phyloP scores from a whole-genome alignment of 2,113 vertebrate genomes.

The Rhinopomastus cyanomelas region DNA sequence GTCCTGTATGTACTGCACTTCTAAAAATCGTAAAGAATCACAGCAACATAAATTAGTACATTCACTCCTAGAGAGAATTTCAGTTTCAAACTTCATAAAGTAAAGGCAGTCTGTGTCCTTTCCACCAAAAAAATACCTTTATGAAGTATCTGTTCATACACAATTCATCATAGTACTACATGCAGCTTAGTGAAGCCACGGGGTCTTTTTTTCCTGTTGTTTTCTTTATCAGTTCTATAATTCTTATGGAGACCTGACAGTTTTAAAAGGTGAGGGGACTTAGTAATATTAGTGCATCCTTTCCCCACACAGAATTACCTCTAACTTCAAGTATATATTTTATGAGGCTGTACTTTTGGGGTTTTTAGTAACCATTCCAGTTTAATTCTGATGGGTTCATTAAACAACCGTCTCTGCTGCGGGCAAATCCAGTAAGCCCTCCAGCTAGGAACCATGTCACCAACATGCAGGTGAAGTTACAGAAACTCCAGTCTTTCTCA shows the following conservation, averaged over 20 bases:
- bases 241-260: not conserved
- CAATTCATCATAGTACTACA: not conserved
- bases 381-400: not conserved
- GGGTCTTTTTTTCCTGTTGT: not conserved
- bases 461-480: not conserved
- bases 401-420: not conserved
- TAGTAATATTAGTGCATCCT: not conserved
- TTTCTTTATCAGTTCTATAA: not conserved
- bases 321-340: not conserved
- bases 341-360: too few relatives aligned
- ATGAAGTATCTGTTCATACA: not conserved
- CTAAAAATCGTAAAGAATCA: not conserved
- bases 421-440: not conserved
- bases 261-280: not conserved
- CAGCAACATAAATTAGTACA: not conserved
- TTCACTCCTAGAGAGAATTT: not conserved
- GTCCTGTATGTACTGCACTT: not conserved
- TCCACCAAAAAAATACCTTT: not conserved
- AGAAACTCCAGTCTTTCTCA: not conserved
- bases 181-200: not conserved
- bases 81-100: not conserved
- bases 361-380: not conserved
- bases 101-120: not conserved
- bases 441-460: not conserved
- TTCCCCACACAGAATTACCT: not conserved